Conservation (phyloP, 2,888 invertebrate species). For the Cheiracanthium punctorium region DNA sequence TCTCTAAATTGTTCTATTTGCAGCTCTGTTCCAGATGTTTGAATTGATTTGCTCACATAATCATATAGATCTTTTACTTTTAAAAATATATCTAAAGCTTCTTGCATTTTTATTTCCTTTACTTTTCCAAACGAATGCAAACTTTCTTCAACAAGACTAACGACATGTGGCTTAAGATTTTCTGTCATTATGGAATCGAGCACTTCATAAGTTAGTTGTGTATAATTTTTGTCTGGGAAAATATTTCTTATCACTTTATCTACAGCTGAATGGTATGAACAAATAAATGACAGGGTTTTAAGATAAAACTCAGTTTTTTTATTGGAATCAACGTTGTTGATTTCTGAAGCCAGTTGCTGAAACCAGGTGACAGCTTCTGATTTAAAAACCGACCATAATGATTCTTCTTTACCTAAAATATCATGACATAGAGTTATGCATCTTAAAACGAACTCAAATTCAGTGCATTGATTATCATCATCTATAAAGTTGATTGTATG, state of each 20-base stretch:
- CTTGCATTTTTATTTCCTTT: slow-evolving; percentile 10
- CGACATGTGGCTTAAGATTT: slow-evolving; percentile 4
- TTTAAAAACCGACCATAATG: slow-evolving; percentile 18
- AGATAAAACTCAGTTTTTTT: background rate
- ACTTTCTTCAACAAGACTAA: slow-evolving; percentile 11
- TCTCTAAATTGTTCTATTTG: slow-evolving; percentile 17
- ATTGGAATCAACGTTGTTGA: background rate
- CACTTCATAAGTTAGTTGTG: background rate
- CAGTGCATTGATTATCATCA: background rate
- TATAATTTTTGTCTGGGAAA: slow-evolving; percentile 31
- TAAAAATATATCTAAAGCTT: slow-evolving; percentile 24
- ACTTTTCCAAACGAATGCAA: background rate
- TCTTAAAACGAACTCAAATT: slow-evolving; percentile 29
- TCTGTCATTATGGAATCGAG: slow-evolving; percentile 10
- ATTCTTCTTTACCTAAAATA: background rate
- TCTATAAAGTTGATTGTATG: slow-evolving; percentile 29
- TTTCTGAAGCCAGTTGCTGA: background rate
- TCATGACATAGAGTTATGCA: slow-evolving; percentile 11
- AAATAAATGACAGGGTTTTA: slow-evolving; percentile 3
- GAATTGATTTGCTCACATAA: background rate
- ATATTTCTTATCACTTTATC: slow-evolving; percentile 23
- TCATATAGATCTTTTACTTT: background rate
- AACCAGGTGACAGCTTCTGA: slow-evolving; percentile 22
- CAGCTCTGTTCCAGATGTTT: background rate
- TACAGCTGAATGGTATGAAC: background rate